Base-by-base conservation (phyloP, 37 sponge, comb jelly and placozoan genomes). In the Beroe forskalii region DNA sequence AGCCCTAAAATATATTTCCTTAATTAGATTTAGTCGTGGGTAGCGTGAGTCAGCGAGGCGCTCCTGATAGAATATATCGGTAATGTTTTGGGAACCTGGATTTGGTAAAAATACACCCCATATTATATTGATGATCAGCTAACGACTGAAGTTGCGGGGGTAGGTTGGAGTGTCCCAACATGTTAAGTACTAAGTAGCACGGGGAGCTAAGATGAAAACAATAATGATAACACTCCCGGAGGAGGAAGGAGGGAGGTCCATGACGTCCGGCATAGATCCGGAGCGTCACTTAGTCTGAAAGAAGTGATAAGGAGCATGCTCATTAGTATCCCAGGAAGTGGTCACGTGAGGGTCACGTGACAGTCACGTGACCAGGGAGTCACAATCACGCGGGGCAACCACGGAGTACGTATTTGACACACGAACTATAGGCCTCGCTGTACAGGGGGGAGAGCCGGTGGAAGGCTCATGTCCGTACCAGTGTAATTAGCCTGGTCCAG, bases 1-100 rank as follows among this genome's bases (percentile, higher is more conserved):
- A 69, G 72, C 72, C 72, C 72, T 69, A 69, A 69, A 69, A 32
- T 69, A n/a, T n/a, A 69, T 32, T 69, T 14, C 72, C 72, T 32
- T 69, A 69, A 69, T 69, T 69, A 32, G 72, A 69, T 69, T 69
- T 32, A 28, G 12, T 48, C 55, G 55, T 48, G 12, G 55, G 55
- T 48, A 48, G 55, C 12, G 55, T 12, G 55, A 48, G 55, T 48
- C 55, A 48, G 55, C 12, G 6, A 48, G 55, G 55, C 55, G 55
- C 55, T 48, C 55, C 12, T 48, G 55, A 48, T 48, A n/a, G n/a
- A n/a, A n/a, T n/a, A n/a, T n/a, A 48, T 48, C 55, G 55, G 55
- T 48, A 48, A 48, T 48, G 55, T 48, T 48, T 48, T 48, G 55
- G 12, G 55, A 12, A 48, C 12, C 12, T 48, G 6, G 12, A 17